phyloP scores from a whole-genome alignment of 35 echinoderm and acorn worm genomes.

The Heliocidaris tuberculata region DNA sequence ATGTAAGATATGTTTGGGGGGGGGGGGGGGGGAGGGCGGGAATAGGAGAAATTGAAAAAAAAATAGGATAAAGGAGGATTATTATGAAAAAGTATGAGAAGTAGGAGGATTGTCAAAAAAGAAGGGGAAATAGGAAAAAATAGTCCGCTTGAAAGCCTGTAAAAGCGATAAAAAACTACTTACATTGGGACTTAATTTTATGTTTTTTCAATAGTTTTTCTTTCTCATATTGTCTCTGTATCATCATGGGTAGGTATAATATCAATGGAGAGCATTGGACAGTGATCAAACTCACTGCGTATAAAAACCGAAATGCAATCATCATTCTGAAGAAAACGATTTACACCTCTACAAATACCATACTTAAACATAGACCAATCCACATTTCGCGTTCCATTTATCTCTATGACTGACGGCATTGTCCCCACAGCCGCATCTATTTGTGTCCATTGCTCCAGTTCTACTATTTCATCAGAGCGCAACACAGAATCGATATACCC shows the following conservation, averaged over 20 bases:
- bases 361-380: not conserved
- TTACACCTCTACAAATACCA: not conserved
- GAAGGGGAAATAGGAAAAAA: too few species aligned
- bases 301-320: not conserved
- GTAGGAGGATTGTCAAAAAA: too few species aligned
- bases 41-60: too few species aligned
- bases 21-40: too few species aligned
- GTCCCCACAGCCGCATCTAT: not conserved
- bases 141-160: too few species aligned
- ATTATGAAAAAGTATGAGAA: too few species aligned
- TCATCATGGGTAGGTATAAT: not conserved
- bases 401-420: not conserved
- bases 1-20: too few species aligned
- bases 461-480: not conserved
- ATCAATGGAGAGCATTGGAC: not conserved
- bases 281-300: not conserved
- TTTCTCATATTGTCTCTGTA: not conserved
- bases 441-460: not conserved
- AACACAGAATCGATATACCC: not conserved
- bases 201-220: not conserved
- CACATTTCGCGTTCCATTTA: conserved; percentile 16
- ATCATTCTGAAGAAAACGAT: not conserved
- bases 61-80: too few species aligned
- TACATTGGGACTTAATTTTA: not conserved
- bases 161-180: not conserved